Base-by-base conservation (phyloP, 2,797 vertebrate genomes). In the Spheniscus humboldti region DNA sequence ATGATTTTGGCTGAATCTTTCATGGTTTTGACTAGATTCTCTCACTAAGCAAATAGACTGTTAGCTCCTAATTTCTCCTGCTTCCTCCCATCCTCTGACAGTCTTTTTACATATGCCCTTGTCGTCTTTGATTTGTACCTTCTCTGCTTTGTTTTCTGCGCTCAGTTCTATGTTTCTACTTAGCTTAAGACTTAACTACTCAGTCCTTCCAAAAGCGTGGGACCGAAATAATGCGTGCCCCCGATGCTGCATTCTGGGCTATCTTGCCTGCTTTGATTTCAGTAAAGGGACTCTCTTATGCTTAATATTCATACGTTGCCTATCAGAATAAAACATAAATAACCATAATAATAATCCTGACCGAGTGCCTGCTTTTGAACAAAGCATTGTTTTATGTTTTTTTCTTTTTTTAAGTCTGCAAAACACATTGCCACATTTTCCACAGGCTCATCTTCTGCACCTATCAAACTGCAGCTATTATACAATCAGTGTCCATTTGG, bases 401-500 rank as follows among this genome's bases (percentile, higher is more conserved):
- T 60, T 59, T 17, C 4, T 15, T 55, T 76, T 53, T 85, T 80
- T 35, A 28, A 57, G 80, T 92, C 92, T 95, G 89, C 79, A 81
- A 88, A 94, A 92, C 87, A 91, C 72, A 87, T 96, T 86, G 81
- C 89, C 72, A 64, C 75, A 86, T 95, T 97, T 95, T 95, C 88
- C 89, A 92, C 91, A 86, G 37, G 81, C 78, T 96, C 92, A 91
- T 97, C 92, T 92, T 87, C 89, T 22, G 4, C 89, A 93, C 92
- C 91, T 96, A 96, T 94, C 92, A 93, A 81, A 91, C 94, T 86
- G 81, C 92, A 96, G 89, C 86, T 96, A 89, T 93, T 94, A 90
- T 64, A 92, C 82, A 93, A 86, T 45, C 88, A 90, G 50, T 75
- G 87, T 92, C 89, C 93, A 93, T 92, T 97, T 97, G 89, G 93